Evolutionary conservation across 2,888 invertebrate genomes (phyloP), one percentile per base, ranked within the genome.

Genomic region (Leptinotarsa juncta): DNA sequence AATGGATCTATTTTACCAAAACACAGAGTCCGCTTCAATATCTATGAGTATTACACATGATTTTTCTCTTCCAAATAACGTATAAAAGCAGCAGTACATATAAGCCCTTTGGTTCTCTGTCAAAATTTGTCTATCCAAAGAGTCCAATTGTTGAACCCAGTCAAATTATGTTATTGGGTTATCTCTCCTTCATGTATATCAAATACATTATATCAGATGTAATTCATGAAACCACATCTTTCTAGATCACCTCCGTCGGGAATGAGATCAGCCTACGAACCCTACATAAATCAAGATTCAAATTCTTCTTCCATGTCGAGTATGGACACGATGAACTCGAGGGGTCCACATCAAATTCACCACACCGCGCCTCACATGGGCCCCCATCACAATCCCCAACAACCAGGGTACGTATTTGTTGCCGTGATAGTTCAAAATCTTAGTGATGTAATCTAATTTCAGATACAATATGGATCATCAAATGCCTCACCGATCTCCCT

Each of bases 241-340:
- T 69, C 14, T 32, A 79, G 79, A 50, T 89, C 90, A 0, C 90
- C 89, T 1, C 89, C 89, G 81, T 90, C 89, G 81, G 88, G 89
- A 4, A 87, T 89, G 68, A 85, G 90, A 62, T 87, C 89, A 32
- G 87, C 88, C 4, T 91, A 91, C 90, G 93, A 93, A 88, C 91
- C 90, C 1, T 92, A 92, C 84, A 85, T 91, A 81, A 92, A 91
- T 83, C 92, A 92, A 89, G 94, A 94, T 88, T 94, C 94, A 77
- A 92, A 92, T 82, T 92, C 92, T 81, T 94, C 92, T 3, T 92
- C 91, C 50, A 89, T 91, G 89, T 91, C 91, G 5, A 93, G 92
- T 83, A 93, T 94, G 92, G 94, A 94, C 85, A 91, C 92, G n/a
- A 87, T 89, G 83, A 86, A 87, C 69, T 84, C 88, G 3, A 82